Base-by-base conservation (phyloP, 2,797 vertebrate species). In the Myotis daubentonii region DNA sequence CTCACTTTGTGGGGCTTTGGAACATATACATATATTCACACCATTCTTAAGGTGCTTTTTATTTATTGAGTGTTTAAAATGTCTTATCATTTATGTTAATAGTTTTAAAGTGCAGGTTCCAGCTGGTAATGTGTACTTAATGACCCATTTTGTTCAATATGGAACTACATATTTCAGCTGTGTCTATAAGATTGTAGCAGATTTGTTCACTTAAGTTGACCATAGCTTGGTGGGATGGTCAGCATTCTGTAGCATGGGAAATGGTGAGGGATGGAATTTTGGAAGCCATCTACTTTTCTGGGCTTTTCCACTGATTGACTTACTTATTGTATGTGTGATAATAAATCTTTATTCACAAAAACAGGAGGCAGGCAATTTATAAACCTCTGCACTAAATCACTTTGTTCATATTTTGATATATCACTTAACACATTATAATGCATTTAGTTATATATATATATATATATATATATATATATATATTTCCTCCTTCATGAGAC, bases 1-100 rank as follows among this genome's bases (percentile, higher is more conserved):
- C 38, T 95, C n/a, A 86, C 60, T 89, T 92, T n/a, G 3, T 60
- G n/a, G 44, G 28, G 38, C 65, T 97, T 97, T 75, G 49, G 86
- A 95, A 93, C 53, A 47, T 51, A 57, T 41, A 85, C 85, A 93
- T 91, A 83, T 51, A 83, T 82, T 85, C 53, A 84, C 22, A 53
- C 36, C 51, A 71, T 79, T 82, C 75, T 79, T 94, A 92, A 82
- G 33, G 25, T 68, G 22, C 65, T 57, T 93, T 87, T 92, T 92
- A 86, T 71, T 93, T 88, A 92, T 38, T 89, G 66, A 62, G 12
- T 84, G 60, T 68, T 91, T 78, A 83, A 90, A 86, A 88, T 89
- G 66, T 89, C 57, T 94, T 92, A 75, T 94, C 25, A 55, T 47
- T 33, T 71, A 80, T 72, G 47, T 76, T 71, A 80, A 95, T 28